These are phyloP conservation scores for Poecilia picta DNA, from an alignment of 2,797 vertebrate genomes.

Conservation along the genomic window DNA sequence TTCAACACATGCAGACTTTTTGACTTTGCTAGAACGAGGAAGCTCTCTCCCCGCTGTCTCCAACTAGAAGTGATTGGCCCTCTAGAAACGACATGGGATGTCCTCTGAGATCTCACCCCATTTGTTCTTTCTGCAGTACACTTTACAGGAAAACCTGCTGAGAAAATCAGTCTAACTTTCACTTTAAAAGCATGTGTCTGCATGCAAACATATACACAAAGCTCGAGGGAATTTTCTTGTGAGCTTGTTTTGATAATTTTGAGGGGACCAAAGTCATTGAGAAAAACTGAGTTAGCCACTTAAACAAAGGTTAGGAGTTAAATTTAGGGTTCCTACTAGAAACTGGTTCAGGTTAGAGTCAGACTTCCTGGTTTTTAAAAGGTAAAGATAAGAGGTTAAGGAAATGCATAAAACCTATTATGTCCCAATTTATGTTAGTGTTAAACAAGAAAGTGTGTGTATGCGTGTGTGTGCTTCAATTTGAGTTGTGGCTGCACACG, in stretches of 20 bases:
- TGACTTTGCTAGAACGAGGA: neutral
- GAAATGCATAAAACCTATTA: neutral
- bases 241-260: conserved; percentile 5
- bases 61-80: conserved; percentile 33
- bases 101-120: conserved; percentile 47
- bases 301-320: neutral
- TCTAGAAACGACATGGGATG: conserved; percentile 42
- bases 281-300: neutral
- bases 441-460: conserved; percentile 14
- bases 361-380: neutral
- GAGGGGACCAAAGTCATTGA: neutral
- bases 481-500: conserved; percentile 40
- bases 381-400: neutral
- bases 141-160: conserved; percentile 64
- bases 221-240: conserved; percentile 20
- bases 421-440: neutral
- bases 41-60: conserved; percentile 1
- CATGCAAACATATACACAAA: conserved; percentile 6
- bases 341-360: neutral
- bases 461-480: conserved; percentile 19
- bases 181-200: conserved; percentile 27
- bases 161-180: conserved; percentile 57
- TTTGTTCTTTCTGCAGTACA: conserved; percentile 46
- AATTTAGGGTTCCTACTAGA: neutral
- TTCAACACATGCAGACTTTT: conserved; percentile 1